Base-by-base conservation (phyloP, 2,113 vertebrate species). In the Anarhynchus alexandrinus region DNA sequence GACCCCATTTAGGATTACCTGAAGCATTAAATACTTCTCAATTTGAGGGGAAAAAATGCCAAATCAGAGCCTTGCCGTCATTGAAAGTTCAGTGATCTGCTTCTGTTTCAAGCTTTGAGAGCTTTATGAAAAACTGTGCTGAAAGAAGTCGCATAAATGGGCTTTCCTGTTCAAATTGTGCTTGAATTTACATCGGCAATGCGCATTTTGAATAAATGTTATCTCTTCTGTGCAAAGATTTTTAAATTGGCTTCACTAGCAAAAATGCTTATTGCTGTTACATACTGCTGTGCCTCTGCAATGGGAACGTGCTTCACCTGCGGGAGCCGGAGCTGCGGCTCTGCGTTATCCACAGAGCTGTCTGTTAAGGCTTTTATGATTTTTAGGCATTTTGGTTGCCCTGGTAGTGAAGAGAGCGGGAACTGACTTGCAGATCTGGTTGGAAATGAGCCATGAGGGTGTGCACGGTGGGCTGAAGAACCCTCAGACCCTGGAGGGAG, bases 381-480 rank as follows among this genome's bases (percentile, higher is more conserved):
- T 86, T 88, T 32, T 15, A n/a, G 42, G n/a, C 26, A 7, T 73
- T 86, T 82, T 65, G 34, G 14, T 45, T 79, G 30, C 23, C 14
- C 55, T 51, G 23, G 25, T 16, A 21, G 71, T 15, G 52, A 15
- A 10, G 12, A 22, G 54, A 51, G 18, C 2, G 1, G 36, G 66
- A 78, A 16, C 20, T 29, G 65, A 54, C 36, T 36, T 43, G 30
- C 17, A 42, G 76, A 26, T 26, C 59, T 69, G n/a, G 49, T 32
- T 58, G 26, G n/a, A 45, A 55, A 51, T 5, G 36, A 70, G 55
- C 36, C 29, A 12, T 6, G 40, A 54, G 26, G 49, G 40, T 55
- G 42, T 8, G 15, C 2, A 9, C 69, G 54, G 58, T 3, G 6
- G 36, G n/a, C 7, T 0, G 1, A 54, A 65, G 54, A 70, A 21